A percentile compares a stretch with the other conserved stretches of the same genome.
phyloP scores from a whole-genome alignment of 2,113 vertebrate species.

The Alaudala cheleensis region DNA sequence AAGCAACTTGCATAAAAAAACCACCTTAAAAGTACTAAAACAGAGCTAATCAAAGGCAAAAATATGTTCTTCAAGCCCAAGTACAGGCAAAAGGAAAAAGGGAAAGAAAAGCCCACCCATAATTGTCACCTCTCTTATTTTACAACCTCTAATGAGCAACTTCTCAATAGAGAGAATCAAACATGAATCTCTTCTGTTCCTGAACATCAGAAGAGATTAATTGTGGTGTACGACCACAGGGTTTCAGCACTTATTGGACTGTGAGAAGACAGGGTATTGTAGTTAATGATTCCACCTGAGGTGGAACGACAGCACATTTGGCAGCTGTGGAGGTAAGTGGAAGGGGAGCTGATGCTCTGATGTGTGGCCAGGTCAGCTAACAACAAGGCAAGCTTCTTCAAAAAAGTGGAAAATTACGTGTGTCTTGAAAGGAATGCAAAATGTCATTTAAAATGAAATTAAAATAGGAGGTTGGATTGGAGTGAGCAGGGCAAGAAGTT shows the following conservation, averaged over 20 bases:
- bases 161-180: slow-evolving; percentile 14
- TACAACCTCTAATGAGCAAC: slow-evolving; percentile 14
- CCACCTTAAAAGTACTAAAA: background rate
- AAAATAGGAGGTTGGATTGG: background rate
- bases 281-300: slow-evolving; percentile 40
- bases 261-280: background rate
- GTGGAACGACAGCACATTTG: background rate
- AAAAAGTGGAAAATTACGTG: background rate
- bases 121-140: background rate
- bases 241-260: slow-evolving; percentile 14
- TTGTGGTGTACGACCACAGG: background rate
- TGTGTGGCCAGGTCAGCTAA: background rate
- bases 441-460: background rate
- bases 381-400: background rate
- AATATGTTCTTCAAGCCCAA: background rate
- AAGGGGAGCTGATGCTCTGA: background rate
- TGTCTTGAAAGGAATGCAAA: background rate
- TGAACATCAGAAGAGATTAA: slow-evolving; percentile 27
- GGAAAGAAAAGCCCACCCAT: background rate
- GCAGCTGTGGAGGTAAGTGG: background rate
- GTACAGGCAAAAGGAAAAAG: background rate
- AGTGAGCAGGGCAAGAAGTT: background rate
- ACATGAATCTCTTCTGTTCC: background rate
- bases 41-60: slow-evolving; percentile 20
- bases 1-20: background rate